These are phyloP conservation scores for Tridacna crocea DNA, from an alignment of 2,888 invertebrate species.

Conservation along the genomic window DNA sequence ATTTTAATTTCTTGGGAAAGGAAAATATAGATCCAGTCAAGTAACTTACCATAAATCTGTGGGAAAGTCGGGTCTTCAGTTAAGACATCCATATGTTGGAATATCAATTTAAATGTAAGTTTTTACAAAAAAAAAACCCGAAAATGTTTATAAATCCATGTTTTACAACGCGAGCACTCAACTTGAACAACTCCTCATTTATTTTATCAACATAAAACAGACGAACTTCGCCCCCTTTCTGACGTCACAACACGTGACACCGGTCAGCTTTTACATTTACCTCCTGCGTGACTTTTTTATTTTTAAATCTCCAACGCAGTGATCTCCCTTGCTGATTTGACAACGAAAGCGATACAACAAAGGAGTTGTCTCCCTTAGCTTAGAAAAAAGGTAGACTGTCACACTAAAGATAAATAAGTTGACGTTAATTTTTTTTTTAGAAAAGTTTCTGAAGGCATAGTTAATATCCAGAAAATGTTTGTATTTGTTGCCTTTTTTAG, in stretches of 20 bases:
- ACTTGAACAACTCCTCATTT: constrained; percentile 28
- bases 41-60: constrained; percentile 40
- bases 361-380: too few relatives aligned
- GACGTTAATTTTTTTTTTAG: too few relatives aligned
- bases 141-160: constrained; percentile 40
- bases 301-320: too few relatives aligned
- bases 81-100: constrained; percentile 53
- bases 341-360: too few relatives aligned
- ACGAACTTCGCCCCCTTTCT: constrained; percentile 46
- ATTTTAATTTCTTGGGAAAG: too few relatives aligned
- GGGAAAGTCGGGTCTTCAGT: constrained; percentile 50
- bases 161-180: constrained; percentile 30
- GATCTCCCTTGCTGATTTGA: too few relatives aligned
- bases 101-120: background rate
- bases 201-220: constrained; percentile 38
- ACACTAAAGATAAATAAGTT: too few relatives aligned
- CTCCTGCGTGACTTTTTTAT: constrained; percentile 6
- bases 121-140: constrained; percentile 7
- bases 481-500: too few relatives aligned
- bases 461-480: too few relatives aligned
- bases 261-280: constrained; percentile 21
- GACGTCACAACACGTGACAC: constrained; percentile 46
- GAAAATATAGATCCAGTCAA: background rate
- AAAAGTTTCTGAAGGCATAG: too few relatives aligned
- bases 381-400: too few relatives aligned